Evolutionary conservation across 2,797 vertebrate genomes (phyloP), one percentile per base, ranked within the genome.

Genomic region (Crocodylus rhombifer): DNA sequence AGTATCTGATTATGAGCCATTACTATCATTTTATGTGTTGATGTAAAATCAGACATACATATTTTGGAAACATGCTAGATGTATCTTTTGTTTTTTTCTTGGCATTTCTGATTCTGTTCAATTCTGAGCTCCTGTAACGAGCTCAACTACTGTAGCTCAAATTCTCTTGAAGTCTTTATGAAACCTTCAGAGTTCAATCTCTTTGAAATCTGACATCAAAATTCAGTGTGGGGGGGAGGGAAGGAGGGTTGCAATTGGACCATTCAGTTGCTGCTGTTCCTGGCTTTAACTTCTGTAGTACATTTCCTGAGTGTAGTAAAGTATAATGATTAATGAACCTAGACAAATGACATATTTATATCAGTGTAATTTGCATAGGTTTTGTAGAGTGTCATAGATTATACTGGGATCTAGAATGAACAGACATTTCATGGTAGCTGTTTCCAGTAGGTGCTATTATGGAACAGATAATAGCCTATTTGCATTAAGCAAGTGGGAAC

Each of bases 141-240:
- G 86, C 88, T 95, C 89, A 93, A 81, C 75, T 82, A 77, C 75
- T 92, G 94, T 77, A 93, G 56, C 42, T 73, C 65, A 71, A 89
- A 93, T 95, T 97, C 92, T 97, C 93, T 96, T 97, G 94, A 97
- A 97, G 92, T 96, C 90, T 95, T 96, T 18, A 55, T 94, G 93
- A 97, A 97, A 94, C 85, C 86, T 95, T 92, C 67, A 63, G 88
- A 94, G 89, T 83, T 96, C 96, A 94, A 92, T 94, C 88, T 96
- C 96, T 97, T 97, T 97, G 97, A 97, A 97, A 97, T 86, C 84
- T 84, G 91, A 96, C 87, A 93, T 8, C 20, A 96, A 97, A 96
- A 95, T 94, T 95, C 80, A 93, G 61, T 79, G 94, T 93, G 56
- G 65, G 84, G 82, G 78, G 33, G 33, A 33, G 33, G 33, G 33